Evolutionary conservation across 2,888 invertebrate species (phyloP), one percentile per base, ranked within the genome.

Genomic region (Chaitophorus viminalis): DNA sequence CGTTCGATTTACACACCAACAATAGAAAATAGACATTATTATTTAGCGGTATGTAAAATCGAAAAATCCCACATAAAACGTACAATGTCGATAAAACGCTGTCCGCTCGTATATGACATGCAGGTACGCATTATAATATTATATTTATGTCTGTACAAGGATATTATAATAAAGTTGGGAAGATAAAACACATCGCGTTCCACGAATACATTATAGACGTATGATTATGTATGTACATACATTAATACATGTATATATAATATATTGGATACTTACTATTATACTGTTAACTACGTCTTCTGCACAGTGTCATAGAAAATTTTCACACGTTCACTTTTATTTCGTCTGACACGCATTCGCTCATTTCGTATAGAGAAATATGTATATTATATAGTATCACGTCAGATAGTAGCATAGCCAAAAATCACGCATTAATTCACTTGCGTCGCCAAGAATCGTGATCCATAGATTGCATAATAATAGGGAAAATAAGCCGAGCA

Each of bases 401-500:
- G 33, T n/a, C 18, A 21, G 31, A n/a, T n/a, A n/a, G 78, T 79
- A 79, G 60, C 54, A 39, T 21, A 60, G 25, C 72, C 86, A 31
- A 87, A 79, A 79, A 79, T 79, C 79, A 36, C 25, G 54, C 78
- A 25, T 86, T 31, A 78, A 77, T 72, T 79, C 86, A 60, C 86
- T 72, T 21, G 68, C 33, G 52, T 86, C 72, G 79, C 79, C 86
- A 74, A 87, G 54, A 87, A 87, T 79, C 79, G 86, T 87, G 79
- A 87, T 87, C 17, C 46, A n/a, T 39, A 72, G n/a, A 29, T 79
- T 87, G 72, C 79, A 31, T 74, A 87, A 87, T 39, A 85, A 77
- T 86, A 79, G 31, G 11, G 31, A 86, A 87, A 78, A 87, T 72
- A 74, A 86, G 25, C 29, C 60, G 5, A 36, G 31, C 25, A 60